Evolutionary conservation across 2,888 invertebrate species (phyloP).

Genomic region (Nycteola revayana): DNA sequence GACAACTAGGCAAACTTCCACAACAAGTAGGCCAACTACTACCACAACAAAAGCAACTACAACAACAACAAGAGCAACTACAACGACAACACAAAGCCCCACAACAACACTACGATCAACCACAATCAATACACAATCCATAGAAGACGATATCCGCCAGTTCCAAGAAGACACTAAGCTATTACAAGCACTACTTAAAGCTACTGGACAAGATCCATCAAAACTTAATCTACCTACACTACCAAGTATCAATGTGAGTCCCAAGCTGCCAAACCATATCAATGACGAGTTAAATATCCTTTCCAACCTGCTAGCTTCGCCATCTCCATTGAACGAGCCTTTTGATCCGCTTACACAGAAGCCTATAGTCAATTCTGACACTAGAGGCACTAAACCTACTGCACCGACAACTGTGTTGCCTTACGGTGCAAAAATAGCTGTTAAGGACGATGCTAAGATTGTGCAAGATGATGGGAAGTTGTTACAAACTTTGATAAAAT

Average conservation of each 20-base stretch:
- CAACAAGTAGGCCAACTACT: constrained; percentile 41
- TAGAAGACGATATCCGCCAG: constrained; percentile 74
- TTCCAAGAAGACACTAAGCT: constrained; percentile 76
- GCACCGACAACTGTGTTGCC: constrained; percentile 49
- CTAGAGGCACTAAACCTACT: constrained; percentile 41
- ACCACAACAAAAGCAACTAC: constrained; percentile 38
- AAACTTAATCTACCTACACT: constrained; percentile 71
- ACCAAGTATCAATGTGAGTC: constrained; percentile 60
- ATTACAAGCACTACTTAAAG: constrained; percentile 69
- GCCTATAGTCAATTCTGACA: constrained; percentile 34
- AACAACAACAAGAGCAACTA: constrained; percentile 44
- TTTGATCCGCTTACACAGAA: constrained; percentile 58
- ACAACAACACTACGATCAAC: constrained; percentile 52
- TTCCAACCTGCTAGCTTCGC: constrained; percentile 61
- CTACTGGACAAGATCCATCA: constrained; percentile 73
- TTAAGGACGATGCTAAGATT: constrained; percentile 62
- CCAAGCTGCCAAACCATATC: constrained; percentile 38
- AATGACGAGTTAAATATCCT: constrained; percentile 58
- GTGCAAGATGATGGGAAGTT: constrained; percentile 68
- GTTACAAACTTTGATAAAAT: constrained; percentile 74
- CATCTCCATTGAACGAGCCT: constrained; percentile 61
- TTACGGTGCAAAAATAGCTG: constrained; percentile 65
- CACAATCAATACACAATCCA: constrained; percentile 48
- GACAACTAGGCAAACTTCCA: constrained; percentile 43
- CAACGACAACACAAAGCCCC: constrained; percentile 38